These are phyloP conservation scores for Thecophora atra DNA, from an alignment of 2,888 invertebrate genomes.

Conservation along the genomic window DNA sequence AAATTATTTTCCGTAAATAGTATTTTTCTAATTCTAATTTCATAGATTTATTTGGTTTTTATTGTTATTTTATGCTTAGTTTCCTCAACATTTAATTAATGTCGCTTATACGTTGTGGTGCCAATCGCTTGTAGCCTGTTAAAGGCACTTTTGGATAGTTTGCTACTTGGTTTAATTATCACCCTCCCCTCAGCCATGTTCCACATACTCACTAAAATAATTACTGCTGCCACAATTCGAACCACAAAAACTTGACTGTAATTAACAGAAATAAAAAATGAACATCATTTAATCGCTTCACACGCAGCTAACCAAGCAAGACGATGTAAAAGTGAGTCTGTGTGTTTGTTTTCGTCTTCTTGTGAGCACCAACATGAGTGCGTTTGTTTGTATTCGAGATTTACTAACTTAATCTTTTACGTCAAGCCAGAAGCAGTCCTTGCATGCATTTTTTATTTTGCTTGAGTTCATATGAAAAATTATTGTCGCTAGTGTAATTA, in stretches of 20 bases:
- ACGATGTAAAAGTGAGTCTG: background rate
- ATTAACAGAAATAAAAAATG: conserved; percentile 25
- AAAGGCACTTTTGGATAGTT: too few species aligned
- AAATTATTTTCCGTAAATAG: too few species aligned
- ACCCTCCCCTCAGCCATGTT: background rate
- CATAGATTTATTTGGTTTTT: too few species aligned
- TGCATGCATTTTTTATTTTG: conserved; percentile 7
- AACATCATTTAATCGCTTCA: conserved; percentile 29
- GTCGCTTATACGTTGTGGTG: too few species aligned
- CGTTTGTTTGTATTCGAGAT: background rate
- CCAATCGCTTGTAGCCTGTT: too few species aligned
- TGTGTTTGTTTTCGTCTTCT: background rate
- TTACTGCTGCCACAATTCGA: conserved; percentile 5
- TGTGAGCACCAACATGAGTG: conserved; percentile 10
- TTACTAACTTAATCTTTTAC: background rate
- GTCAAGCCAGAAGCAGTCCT: conserved; percentile 19
- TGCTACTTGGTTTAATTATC: too few species aligned
- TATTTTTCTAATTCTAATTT: too few species aligned
- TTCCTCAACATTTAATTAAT: too few species aligned
- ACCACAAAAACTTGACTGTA: conserved; percentile 11
- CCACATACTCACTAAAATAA: conserved; percentile 20
- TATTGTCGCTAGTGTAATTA: conserved; percentile 25
- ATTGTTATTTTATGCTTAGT: too few species aligned
- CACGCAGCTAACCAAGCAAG: background rate
- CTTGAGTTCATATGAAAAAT: conserved; percentile 31